phyloP scores from a whole-genome alignment of 2,797 vertebrate genomes.

The Coluber constrictor region DNA sequence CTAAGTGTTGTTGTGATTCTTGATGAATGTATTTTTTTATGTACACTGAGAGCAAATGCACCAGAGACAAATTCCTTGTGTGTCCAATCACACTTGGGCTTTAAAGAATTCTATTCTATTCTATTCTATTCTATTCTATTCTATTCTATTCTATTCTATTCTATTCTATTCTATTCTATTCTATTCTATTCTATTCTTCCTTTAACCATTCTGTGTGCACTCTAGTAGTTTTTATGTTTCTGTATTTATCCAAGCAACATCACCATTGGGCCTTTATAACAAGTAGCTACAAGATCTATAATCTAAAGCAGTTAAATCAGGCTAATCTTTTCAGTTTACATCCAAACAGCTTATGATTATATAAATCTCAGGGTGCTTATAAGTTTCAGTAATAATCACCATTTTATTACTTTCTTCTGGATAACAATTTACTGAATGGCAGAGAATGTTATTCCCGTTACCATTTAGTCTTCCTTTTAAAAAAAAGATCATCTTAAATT shows the following conservation, averaged over 20 bases:
- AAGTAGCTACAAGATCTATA: conserved; percentile 18
- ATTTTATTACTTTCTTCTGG: conserved; percentile 13
- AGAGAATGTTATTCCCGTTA: background rate
- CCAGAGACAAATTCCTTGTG: no score
- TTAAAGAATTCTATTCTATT: no score
- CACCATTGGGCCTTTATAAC: conserved; percentile 2
- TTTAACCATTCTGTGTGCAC: background rate
- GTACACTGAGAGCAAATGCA: no score
- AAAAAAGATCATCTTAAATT: background rate
- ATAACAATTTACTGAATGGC: conserved; percentile 2
- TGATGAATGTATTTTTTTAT: no score
- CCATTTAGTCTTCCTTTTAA: background rate
- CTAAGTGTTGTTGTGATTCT: no score
- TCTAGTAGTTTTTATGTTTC: background rate
- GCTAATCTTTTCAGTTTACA: conserved; percentile 9
- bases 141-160: no score
- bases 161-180: no score
- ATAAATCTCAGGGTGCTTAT: conserved; percentile 27
- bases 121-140: no score
- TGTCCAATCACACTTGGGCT: no score
- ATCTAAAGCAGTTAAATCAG: conserved; percentile 15
- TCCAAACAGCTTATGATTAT: conserved; percentile 4
- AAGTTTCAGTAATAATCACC: background rate
- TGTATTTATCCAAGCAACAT: background rate
- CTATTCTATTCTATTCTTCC: background rate